Conservation (phyloP, 2,113 vertebrate genomes). For the Struthidea cinerea region DNA sequence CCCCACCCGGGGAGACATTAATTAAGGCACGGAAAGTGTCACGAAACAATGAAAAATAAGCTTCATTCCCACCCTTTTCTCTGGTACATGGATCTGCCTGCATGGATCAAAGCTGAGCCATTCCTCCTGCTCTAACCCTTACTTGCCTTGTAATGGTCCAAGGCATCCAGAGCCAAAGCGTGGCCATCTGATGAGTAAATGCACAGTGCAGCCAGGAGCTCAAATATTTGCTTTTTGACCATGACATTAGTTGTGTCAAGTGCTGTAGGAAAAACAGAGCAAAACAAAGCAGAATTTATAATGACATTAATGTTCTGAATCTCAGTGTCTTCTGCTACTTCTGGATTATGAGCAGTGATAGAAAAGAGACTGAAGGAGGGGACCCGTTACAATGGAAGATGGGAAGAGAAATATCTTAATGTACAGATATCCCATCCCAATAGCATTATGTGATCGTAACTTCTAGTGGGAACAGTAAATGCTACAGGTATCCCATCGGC, state of each 20-base stretch:
- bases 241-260: conserved; percentile 95
- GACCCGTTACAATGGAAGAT: not conserved
- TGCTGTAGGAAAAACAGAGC: conserved; percentile 69
- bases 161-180: conserved; percentile 84
- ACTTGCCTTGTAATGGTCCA: conserved; percentile 95
- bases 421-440: not conserved
- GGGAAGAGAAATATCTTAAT: not conserved
- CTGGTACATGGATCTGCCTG: not conserved
- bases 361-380: not conserved
- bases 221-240: conserved; percentile 99
- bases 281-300: not conserved
- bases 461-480: not conserved
- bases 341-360: not conserved
- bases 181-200: conserved; percentile 91
- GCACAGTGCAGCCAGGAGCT: conserved; percentile 92
- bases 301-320: not conserved
- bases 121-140: not conserved
- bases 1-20: too few relatives aligned
- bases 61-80: not conserved
- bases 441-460: not conserved
- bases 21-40: too few relatives aligned
- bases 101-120: not conserved
- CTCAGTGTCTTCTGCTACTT: not conserved
- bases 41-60: not conserved
- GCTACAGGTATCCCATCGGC: not conserved